These are phyloP conservation scores for Synaphobranchus kaupii DNA, from an alignment of 2,797 vertebrate species.

Conservation along the genomic window DNA sequence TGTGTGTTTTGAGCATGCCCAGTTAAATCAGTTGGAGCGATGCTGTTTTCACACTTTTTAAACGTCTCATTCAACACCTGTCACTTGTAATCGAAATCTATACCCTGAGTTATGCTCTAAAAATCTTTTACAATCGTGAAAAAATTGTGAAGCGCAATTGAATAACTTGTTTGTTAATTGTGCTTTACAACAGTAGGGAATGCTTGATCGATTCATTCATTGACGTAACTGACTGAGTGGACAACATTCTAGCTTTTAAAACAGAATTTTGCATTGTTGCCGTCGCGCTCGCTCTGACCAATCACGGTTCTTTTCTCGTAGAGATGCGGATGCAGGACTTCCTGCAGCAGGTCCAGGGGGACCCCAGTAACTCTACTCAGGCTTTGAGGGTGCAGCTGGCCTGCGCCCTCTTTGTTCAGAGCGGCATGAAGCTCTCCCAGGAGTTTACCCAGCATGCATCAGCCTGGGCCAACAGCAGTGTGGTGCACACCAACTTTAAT, in stretches of 20 bases:
- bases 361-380: constrained; percentile 62
- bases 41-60: neutral
- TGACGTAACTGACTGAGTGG: neutral
- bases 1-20: neutral
- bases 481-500: constrained; percentile 75
- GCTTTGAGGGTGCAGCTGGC: constrained; percentile 71
- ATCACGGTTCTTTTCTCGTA: constrained; percentile 47
- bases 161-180: neutral
- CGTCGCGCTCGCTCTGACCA: neutral
- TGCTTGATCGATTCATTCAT: neutral
- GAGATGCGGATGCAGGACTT: constrained; percentile 72
- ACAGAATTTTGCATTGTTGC: neutral
- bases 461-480: constrained; percentile 77
- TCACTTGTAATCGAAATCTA: neutral
- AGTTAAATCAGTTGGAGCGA: neutral
- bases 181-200: neutral
- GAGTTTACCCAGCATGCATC: constrained; percentile 68
- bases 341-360: constrained; percentile 56
- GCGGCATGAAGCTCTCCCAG: constrained; percentile 64
- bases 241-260: neutral
- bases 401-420: constrained; percentile 77
- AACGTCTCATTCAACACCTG: neutral
- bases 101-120: neutral
- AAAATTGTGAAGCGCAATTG: neutral
- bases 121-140: neutral